These are phyloP conservation scores for Ataeniobius toweri DNA, from an alignment of 2,797 vertebrate species.

Conservation along the genomic window DNA sequence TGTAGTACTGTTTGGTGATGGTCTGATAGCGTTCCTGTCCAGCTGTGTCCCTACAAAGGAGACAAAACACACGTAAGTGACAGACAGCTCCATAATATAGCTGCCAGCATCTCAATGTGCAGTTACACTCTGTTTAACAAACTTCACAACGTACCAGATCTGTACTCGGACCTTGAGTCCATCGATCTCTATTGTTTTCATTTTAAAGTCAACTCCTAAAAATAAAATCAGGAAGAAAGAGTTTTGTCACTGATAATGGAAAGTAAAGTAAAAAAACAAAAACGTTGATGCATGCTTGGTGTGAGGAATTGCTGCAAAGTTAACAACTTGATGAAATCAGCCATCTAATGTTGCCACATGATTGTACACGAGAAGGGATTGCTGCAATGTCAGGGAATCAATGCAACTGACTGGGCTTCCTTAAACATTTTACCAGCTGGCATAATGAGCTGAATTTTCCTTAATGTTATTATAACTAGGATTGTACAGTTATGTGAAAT, in stretches of 20 bases:
- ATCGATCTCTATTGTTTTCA: slow-evolving; percentile 95
- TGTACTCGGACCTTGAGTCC: slow-evolving; percentile 93
- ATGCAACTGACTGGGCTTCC: neutral
- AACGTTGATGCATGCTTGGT: neutral
- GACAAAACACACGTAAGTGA: slow-evolving; percentile 25
- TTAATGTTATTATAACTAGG: neutral
- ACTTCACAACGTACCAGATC: slow-evolving; percentile 84
- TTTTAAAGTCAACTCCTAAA: slow-evolving; percentile 95
- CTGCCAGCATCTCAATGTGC: neutral
- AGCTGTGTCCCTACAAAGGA: slow-evolving; percentile 89
- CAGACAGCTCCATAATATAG: neutral
- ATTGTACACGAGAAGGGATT: neutral
- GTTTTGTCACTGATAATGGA: neutral
- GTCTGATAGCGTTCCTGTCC: slow-evolving; percentile 97
- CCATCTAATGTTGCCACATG: neutral
- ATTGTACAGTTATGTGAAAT: neutral
- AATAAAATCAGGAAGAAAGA: slow-evolving; percentile 15
- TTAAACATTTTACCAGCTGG: neutral
- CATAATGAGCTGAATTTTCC: neutral
- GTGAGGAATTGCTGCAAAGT: neutral
- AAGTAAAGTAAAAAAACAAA: neutral
- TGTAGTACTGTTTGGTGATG: slow-evolving; percentile 96
- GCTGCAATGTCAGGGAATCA: neutral
- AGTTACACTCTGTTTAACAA: neutral
- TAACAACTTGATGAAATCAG: neutral